These are phyloP conservation scores for Channallabes apus DNA, from an alignment of 2,797 vertebrate species.

Conservation along the genomic window DNA sequence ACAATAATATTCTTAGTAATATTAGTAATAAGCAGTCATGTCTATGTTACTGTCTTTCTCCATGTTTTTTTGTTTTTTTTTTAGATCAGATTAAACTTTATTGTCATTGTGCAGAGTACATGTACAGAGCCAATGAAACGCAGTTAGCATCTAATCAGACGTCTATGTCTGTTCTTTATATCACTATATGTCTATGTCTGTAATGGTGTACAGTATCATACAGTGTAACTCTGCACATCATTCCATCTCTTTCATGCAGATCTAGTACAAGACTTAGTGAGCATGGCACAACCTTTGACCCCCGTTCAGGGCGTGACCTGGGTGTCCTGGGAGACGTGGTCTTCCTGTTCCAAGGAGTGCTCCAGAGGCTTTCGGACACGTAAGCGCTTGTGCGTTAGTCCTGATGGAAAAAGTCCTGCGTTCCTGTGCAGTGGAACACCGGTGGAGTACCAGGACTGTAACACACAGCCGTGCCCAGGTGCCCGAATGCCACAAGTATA, in stretches of 20 bases:
- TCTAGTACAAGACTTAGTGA: slow-evolving; percentile 70
- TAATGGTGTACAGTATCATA: too few species aligned
- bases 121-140: too few species aligned
- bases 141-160: too few species aligned
- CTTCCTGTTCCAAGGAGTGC: slow-evolving; percentile 88
- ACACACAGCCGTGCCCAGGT: slow-evolving; percentile 81
- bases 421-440: slow-evolving; percentile 84
- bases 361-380: slow-evolving; percentile 86
- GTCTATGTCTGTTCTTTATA: too few species aligned
- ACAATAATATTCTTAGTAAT: not conserved
- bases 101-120: too few species aligned
- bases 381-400: slow-evolving; percentile 82
- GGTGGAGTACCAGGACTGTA: slow-evolving; percentile 93
- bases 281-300: slow-evolving; percentile 54
- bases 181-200: too few species aligned
- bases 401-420: slow-evolving; percentile 81
- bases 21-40: not conserved
- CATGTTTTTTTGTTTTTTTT: too few species aligned
- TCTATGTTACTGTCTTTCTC: not conserved
- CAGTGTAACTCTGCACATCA: not conserved
- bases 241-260: slow-evolving; percentile 57
- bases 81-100: too few species aligned
- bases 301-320: slow-evolving; percentile 75
- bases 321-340: slow-evolving; percentile 91
- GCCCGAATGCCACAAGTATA: not conserved